These are phyloP conservation scores for Papilio helenus DNA, from an alignment of 1,140 invertebrate species.

Conservation along the genomic window DNA sequence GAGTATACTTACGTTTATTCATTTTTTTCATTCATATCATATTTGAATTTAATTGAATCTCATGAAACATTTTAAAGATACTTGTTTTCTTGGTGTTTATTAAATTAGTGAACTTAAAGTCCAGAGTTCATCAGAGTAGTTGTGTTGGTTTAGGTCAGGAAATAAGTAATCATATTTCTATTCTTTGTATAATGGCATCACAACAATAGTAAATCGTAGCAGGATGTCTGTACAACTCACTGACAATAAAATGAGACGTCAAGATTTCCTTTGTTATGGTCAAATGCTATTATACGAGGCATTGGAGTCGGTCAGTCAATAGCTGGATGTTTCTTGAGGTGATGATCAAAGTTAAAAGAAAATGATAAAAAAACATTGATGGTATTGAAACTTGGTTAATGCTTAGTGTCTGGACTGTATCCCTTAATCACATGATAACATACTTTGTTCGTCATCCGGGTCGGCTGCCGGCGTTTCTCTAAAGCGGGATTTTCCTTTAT, in stretches of 20 bases:
- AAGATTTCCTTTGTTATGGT: neutral
- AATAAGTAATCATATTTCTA: neutral
- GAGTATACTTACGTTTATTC: neutral
- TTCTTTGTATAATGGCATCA: slow-evolving; percentile 1
- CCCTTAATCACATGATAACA: slow-evolving; percentile 2
- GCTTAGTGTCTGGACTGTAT: neutral
- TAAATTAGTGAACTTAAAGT: no score
- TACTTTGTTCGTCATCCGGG: slow-evolving; percentile 6
- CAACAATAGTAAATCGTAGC: neutral
- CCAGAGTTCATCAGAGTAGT: neutral
- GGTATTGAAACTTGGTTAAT: neutral
- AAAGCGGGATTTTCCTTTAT: slow-evolving; percentile 21
- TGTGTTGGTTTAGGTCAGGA: neutral
- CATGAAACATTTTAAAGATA: neutral
- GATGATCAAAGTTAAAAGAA: neutral
- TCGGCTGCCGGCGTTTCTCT: slow-evolving; percentile 10
- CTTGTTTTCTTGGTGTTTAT: neutral
- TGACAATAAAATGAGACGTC: slow-evolving; percentile 2
- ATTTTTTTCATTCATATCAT: neutral
- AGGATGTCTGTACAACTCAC: neutral
- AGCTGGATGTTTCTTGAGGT: neutral
- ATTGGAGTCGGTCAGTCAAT: neutral
- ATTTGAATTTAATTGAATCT: neutral
- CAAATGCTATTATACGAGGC: neutral
- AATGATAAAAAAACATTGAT: neutral